Evolutionary conservation across 1,140 invertebrate genomes (phyloP).

Genomic region (Bombus balteatus): DNA sequence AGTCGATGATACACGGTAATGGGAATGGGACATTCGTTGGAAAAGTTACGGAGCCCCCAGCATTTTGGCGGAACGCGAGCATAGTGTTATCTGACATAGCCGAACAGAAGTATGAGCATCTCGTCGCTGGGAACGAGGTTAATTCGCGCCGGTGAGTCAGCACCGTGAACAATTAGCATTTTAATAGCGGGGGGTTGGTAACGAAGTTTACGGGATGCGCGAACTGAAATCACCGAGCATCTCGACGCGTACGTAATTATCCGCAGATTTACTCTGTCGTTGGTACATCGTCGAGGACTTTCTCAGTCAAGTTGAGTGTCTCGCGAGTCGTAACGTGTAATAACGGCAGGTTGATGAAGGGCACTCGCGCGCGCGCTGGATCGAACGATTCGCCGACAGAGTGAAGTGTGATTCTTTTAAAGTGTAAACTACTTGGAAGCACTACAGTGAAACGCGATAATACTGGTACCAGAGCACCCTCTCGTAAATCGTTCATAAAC

Average conservation of each 20-base stretch:
- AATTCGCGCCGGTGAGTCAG: constrained; percentile 16
- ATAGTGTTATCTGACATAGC: not conserved
- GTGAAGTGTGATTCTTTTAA: constrained; percentile 47
- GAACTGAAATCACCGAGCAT: not conserved
- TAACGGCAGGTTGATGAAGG: constrained; percentile 4
- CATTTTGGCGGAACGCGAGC: constrained; percentile 15
- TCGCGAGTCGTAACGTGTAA: constrained; percentile 5
- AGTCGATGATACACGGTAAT: constrained; percentile 18
- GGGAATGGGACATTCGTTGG: constrained; percentile 36
- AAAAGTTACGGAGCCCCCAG: not conserved
- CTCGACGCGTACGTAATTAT: constrained; percentile 9
- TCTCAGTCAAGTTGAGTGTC: constrained; percentile 28
- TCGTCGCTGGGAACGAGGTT: constrained; percentile 17
- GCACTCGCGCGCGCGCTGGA: constrained; percentile 16
- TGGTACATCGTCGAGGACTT: not conserved
- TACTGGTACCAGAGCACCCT: not conserved
- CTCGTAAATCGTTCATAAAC: not conserved
- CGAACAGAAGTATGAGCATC: not conserved
- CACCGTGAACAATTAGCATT: constrained; percentile 32
- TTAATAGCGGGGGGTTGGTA: constrained; percentile 25
- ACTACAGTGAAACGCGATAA: constrained; percentile 39
- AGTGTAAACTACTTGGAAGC: constrained; percentile 27
- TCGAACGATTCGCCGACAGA: constrained; percentile 22
- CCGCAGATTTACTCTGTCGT: not conserved
- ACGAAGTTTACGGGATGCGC: not conserved